Evolutionary conservation across 2,888 invertebrate genomes (phyloP), one percentile per base, ranked within the genome.

Genomic region (Leptogaster cylindrica): DNA sequence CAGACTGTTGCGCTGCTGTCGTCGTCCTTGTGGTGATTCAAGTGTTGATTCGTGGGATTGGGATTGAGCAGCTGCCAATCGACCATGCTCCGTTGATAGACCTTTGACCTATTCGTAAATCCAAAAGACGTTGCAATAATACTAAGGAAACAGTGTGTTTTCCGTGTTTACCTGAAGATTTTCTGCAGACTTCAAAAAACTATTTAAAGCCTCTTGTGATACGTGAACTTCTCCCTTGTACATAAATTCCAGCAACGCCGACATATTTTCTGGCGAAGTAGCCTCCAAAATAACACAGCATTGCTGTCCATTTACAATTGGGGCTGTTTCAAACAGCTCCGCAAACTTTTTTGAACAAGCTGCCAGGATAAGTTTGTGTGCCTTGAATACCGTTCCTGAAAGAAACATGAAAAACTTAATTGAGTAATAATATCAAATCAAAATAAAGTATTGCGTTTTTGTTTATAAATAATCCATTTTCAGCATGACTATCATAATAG

Each of bases 221-320:
- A 94, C 93, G 81, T 94, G 93, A 74, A 94, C 94, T 82, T 94
- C 94, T 68, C 94, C 94, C 81, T 93, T 93, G 84, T 94, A 94
- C 94, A 94, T 94, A 82, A 94, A 94, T 82, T 94, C 93, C 73
- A 94, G 86, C 73, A 94, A 85, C 48, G 93, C 93, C 72, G 92
- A 90, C 92, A 94, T 93, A 82, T 94, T 93, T 78, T 91, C 89
- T 69, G 93, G 92, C 73, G 91, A 89, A 74, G 93, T 94, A 72
- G 93, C 93, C 82, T 94, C 93, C 80, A 94, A 84, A 78, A 94
- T 93, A 77, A 94, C 92, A 77, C 93, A 90, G 77, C 93, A 88
- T 72, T 89, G 87, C 72, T 89, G 61, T 73, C 88, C 88, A 70
- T 89, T 89, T 77, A 89, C 87, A 28, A 55, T 61, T 68, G 93